Evolutionary conservation across 2,888 invertebrate species (phyloP).

Genomic region (Himalopsyche kuldschensis): DNA sequence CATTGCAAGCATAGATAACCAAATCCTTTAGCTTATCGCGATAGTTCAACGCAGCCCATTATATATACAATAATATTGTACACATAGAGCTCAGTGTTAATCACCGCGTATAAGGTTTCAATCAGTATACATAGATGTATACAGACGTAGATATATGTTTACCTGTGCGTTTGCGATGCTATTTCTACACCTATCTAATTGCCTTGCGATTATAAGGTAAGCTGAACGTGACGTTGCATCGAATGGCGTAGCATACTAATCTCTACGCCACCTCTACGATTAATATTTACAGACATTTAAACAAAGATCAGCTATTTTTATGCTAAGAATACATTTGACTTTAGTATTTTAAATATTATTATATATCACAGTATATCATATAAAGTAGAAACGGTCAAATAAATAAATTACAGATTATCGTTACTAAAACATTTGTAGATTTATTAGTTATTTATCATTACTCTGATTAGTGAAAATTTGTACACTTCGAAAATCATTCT

Average conservation of each 20-base stretch:
- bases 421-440: too few species aligned
- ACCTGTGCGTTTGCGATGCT: background rate
- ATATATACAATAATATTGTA: background rate
- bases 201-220: constrained; percentile 1
- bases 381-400: too few species aligned
- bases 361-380: too few species aligned
- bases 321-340: too few species aligned
- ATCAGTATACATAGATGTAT: background rate
- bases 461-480: too few species aligned
- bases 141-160: background rate
- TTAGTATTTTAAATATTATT: too few species aligned
- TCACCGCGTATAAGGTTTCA: background rate
- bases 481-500: too few species aligned
- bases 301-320: background rate
- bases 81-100: background rate
- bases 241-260: background rate
- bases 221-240: background rate
- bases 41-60: background rate
- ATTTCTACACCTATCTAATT: constrained; percentile 27
- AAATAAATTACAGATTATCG: too few species aligned
- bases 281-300: background rate
- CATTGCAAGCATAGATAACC: background rate
- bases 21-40: background rate
- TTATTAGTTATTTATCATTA: too few species aligned
- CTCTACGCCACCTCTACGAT: background rate